Conservation (phyloP, 2,888 invertebrate species). For the Ormyrus thymus region DNA sequence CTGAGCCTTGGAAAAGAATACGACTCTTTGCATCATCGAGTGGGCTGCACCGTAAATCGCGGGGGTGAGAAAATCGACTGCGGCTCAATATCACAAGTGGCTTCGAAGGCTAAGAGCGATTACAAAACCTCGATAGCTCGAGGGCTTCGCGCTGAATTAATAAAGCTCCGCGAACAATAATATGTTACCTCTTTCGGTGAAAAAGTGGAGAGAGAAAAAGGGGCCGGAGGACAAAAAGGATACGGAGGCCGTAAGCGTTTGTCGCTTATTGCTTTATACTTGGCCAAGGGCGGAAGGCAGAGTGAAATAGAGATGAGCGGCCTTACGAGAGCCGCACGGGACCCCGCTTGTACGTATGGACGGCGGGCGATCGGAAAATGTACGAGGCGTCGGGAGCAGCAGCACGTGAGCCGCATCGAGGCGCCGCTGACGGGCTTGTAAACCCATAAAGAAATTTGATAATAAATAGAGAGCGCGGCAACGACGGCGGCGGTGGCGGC, state of each 20-base stretch:
- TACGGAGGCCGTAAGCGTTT: conserved; percentile 63
- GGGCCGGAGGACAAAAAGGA: too few relatives aligned
- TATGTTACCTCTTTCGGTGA: conserved; percentile 66
- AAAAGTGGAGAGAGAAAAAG: too few relatives aligned
- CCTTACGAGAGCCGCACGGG: too few relatives aligned
- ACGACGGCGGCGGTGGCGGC: too few relatives aligned
- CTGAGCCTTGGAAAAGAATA: conserved; percentile 22
- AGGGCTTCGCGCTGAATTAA: conserved; percentile 55
- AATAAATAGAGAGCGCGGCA: conserved; percentile 67
- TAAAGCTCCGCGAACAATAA: conserved; percentile 67
- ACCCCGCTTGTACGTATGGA: neutral
- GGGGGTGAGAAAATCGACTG: conserved; percentile 49
- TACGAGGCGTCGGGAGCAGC: neutral
- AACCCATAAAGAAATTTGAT: conserved; percentile 74
- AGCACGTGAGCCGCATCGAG: conserved; percentile 45
- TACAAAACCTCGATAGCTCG: conserved; percentile 25
- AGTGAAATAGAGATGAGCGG: too few relatives aligned
- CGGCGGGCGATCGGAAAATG: conserved; percentile 28
- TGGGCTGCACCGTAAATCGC: conserved; percentile 7
- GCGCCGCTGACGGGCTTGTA: conserved; percentile 70
- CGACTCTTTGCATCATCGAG: conserved; percentile 27
- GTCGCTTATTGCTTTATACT: conserved; percentile 62
- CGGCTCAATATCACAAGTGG: conserved; percentile 40
- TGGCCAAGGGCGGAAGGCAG: too few relatives aligned
- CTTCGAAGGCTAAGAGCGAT: conserved; percentile 17